Evolutionary conservation across 1,140 invertebrate species (phyloP).

Genomic region (Apolygus lucorum): DNA sequence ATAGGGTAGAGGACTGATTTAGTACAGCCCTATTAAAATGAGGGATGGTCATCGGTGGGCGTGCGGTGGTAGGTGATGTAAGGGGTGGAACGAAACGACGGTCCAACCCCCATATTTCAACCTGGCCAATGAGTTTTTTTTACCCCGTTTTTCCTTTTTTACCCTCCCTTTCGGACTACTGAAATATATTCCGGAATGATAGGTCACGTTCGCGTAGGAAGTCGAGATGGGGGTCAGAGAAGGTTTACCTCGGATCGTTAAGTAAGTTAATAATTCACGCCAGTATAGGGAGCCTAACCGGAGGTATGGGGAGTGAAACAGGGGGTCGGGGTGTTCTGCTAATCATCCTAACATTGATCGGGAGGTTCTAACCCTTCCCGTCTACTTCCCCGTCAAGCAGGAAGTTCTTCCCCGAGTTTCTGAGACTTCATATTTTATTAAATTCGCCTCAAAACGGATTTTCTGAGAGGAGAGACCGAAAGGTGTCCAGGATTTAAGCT

Average conservation of each 20-base stretch:
- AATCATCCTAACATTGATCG: too few relatives aligned
- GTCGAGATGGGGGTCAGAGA: neutral
- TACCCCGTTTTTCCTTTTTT: too few relatives aligned
- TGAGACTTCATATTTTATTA: too few relatives aligned
- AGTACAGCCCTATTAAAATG: neutral
- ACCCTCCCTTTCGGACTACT: neutral
- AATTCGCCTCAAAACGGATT: too few relatives aligned
- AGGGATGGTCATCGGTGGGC: neutral
- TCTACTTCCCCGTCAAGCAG: too few relatives aligned
- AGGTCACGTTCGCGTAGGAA: neutral
- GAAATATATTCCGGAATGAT: neutral
- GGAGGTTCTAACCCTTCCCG: too few relatives aligned
- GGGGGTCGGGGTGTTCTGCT: neutral
- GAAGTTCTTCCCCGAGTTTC: too few relatives aligned
- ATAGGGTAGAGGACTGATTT: neutral
- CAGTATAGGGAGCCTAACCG: too few relatives aligned
- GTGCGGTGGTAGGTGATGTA: neutral
- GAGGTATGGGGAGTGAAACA: neutral
- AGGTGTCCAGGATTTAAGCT: too few relatives aligned
- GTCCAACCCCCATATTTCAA: neutral
- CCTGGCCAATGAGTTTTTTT: neutral
- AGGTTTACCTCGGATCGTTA: neutral
- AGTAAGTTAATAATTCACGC: neutral
- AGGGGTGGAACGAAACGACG: neutral
- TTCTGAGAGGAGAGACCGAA: too few relatives aligned